Evolutionary conservation across 2,113 vertebrate species (phyloP).

Genomic region (Pseudorectes ferrugineus): DNA sequence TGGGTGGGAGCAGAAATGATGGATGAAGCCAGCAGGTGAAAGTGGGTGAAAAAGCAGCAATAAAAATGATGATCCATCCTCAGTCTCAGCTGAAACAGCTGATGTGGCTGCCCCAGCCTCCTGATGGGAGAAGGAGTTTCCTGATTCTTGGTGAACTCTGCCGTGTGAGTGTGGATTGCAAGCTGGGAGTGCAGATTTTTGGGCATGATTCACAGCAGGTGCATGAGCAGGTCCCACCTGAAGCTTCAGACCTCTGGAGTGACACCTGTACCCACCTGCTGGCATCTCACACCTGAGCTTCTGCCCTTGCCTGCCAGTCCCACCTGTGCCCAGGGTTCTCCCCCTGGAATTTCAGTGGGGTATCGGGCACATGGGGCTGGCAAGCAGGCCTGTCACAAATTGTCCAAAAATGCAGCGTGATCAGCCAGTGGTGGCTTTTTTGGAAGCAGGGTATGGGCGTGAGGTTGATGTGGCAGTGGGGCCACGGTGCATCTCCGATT

Average conservation of each 20-base stretch:
- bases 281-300: not conserved
- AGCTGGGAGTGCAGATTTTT: not conserved
- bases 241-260: not conserved
- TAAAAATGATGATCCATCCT: not conserved
- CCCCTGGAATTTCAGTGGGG: not conserved
- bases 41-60: not conserved
- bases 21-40: not conserved
- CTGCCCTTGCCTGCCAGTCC: not conserved
- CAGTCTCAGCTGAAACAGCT: not conserved
- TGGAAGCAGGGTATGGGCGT: not conserved
- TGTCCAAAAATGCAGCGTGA: fast-evolving
- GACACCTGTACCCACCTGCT: not conserved
- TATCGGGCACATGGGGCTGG: not conserved
- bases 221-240: not conserved
- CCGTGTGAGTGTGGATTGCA: fast-evolving
- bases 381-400: not conserved
- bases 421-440: not conserved
- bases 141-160: not conserved
- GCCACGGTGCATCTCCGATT: fast-evolving
- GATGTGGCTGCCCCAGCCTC: not conserved
- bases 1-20: not conserved
- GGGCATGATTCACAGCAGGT: not conserved
- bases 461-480: not conserved
- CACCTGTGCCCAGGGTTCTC: not conserved
- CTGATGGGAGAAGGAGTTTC: not conserved